phyloP scores from a whole-genome alignment of 2,888 invertebrate genomes.

The Habrosyne pyritoides region DNA sequence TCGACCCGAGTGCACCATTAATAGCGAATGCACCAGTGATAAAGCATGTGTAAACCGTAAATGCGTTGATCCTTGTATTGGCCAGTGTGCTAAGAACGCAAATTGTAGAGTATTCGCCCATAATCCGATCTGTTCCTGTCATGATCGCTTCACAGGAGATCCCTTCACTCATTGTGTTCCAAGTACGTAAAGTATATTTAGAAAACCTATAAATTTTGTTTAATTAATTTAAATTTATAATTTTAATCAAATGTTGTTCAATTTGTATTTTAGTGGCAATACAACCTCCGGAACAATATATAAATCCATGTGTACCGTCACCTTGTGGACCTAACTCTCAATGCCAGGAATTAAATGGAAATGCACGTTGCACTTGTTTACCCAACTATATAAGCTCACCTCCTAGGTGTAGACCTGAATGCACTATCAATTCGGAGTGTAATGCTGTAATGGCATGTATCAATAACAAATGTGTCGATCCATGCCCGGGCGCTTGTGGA shows the following conservation, averaged over 20 bases:
- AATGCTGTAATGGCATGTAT: slow-evolving; percentile 87
- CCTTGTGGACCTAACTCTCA: slow-evolving; percentile 92
- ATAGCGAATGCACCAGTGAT: slow-evolving; percentile 89
- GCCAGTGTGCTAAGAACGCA: slow-evolving; percentile 91
- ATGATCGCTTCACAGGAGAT: slow-evolving; percentile 89
- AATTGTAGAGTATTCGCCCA: slow-evolving; percentile 92
- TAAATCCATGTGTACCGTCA: slow-evolving; percentile 87
- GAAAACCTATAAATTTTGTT: slow-evolving; percentile 52
- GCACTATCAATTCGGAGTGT: slow-evolving; percentile 88
- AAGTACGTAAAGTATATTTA: slow-evolving; percentile 53
- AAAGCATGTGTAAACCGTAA: slow-evolving; percentile 90
- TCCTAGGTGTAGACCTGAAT: slow-evolving; percentile 90
- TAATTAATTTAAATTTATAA: not conserved
- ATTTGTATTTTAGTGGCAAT: slow-evolving; percentile 57
- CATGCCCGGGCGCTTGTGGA: slow-evolving; percentile 91
- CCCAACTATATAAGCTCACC: slow-evolving; percentile 89
- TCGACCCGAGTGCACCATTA: slow-evolving; percentile 91
- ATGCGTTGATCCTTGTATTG: slow-evolving; percentile 91
- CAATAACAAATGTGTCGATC: slow-evolving; percentile 88
- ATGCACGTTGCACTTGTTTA: slow-evolving; percentile 88
- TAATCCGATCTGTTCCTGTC: slow-evolving; percentile 91
- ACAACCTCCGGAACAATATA: slow-evolving; percentile 41
- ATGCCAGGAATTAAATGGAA: slow-evolving; percentile 86
- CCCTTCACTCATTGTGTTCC: slow-evolving; percentile 86
- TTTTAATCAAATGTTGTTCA: slow-evolving; percentile 13